Conservation (phyloP, 2,797 vertebrate genomes). For the Carapus acus region DNA sequence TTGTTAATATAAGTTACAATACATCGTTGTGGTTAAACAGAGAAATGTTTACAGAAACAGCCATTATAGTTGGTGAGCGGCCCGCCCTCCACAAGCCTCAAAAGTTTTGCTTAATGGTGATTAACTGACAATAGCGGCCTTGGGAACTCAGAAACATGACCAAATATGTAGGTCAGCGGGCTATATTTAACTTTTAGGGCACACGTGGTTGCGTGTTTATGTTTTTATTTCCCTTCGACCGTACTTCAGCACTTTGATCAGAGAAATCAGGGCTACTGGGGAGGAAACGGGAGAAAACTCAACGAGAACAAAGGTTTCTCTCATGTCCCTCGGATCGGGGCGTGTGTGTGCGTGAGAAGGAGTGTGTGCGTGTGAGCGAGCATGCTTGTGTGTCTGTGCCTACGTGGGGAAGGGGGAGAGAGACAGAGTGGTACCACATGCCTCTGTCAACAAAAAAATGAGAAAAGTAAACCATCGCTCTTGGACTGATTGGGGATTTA, state of each 20-base stretch:
- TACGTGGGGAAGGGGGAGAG: background rate
- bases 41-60: too few species aligned
- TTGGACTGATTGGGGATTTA: background rate
- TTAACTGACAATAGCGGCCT: constrained; percentile 21
- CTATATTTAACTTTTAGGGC: constrained; percentile 53
- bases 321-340: constrained; percentile 36
- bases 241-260: constrained; percentile 57
- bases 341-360: constrained; percentile 18
- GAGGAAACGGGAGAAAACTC: constrained; percentile 16
- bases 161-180: constrained; percentile 43
- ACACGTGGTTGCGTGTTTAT: constrained; percentile 13
- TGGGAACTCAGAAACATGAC: background rate
- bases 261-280: constrained; percentile 30
- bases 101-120: constrained; percentile 20
- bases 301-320: constrained; percentile 51
- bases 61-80: constrained; percentile 18
- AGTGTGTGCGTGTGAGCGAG: too few species aligned
- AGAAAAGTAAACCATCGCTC: constrained; percentile 17
- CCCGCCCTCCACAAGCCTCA: background rate
- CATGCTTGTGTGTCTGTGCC: constrained; percentile 20
- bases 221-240: constrained; percentile 49
- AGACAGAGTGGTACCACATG: background rate
- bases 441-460: constrained; percentile 30
- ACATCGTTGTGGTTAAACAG: too few species aligned
- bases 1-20: too few species aligned